Percentiles rank a stretch among this genome's conserved stretches.
These are phyloP conservation scores for Drosophila nikananu DNA, from an alignment of 1,140 invertebrate species.

Conservation along the genomic window DNA sequence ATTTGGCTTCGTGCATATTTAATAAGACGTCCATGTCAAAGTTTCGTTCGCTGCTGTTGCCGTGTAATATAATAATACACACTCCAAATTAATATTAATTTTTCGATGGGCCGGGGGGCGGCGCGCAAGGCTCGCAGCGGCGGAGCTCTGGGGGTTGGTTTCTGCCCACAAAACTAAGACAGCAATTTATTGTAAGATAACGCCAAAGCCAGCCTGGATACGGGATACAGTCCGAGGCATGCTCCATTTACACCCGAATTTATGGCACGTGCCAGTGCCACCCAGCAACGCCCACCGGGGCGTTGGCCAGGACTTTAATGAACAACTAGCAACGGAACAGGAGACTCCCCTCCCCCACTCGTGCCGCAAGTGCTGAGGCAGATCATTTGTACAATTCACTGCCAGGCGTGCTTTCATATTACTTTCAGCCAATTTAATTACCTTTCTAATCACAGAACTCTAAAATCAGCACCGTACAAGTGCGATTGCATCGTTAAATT, in stretches of 20 bases:
- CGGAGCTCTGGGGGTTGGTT: slow-evolving; percentile 11
- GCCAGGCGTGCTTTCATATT: slow-evolving; percentile 31
- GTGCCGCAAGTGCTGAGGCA: neutral
- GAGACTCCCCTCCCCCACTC: neutral
- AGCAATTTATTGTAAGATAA: slow-evolving; percentile 77
- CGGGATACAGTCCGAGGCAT: slow-evolving; percentile 62
- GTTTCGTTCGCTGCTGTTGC: slow-evolving; percentile 38
- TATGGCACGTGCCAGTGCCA: slow-evolving; percentile 66
- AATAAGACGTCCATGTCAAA: slow-evolving; percentile 75
- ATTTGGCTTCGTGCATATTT: slow-evolving; percentile 67
- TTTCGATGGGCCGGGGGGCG: slow-evolving; percentile 11
- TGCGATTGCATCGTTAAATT: neutral
- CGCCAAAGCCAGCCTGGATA: slow-evolving; percentile 53
- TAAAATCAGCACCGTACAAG: neutral
- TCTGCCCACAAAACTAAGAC: slow-evolving; percentile 64
- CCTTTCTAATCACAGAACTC: slow-evolving; percentile 1
- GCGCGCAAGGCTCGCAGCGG: no score
- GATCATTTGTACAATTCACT: slow-evolving; percentile 9
- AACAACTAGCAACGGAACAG: slow-evolving; percentile 27
- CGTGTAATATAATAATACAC: slow-evolving; percentile 67
- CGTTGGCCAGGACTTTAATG: slow-evolving; percentile 55
- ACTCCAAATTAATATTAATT: slow-evolving; percentile 79
- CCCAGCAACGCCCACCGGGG: slow-evolving; percentile 37
- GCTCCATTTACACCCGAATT: slow-evolving; percentile 74
- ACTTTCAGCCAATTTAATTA: slow-evolving; percentile 50